Evolutionary conservation across 2,888 invertebrate species (phyloP).

Genomic region (Chrysodeixis includens): DNA sequence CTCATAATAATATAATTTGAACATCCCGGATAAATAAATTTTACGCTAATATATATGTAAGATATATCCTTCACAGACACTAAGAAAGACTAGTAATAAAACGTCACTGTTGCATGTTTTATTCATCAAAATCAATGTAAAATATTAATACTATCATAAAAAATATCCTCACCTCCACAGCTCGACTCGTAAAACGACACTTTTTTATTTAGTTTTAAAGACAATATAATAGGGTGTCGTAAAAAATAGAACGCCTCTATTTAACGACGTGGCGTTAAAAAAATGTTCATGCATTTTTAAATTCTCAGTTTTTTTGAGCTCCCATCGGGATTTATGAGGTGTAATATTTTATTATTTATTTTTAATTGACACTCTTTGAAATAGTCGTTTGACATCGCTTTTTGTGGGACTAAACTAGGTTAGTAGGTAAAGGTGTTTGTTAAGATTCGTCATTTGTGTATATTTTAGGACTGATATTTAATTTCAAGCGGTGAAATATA

Average conservation of each 20-base stretch:
- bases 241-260: slow-evolving; percentile 32
- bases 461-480: too few relatives aligned
- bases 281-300: slow-evolving; percentile 46
- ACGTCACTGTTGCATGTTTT: neutral
- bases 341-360: slow-evolving; percentile 27
- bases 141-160: neutral
- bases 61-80: neutral
- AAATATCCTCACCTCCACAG: slow-evolving; percentile 3
- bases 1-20: neutral
- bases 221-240: slow-evolving; percentile 33
- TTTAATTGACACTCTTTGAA: slow-evolving; percentile 15
- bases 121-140: slow-evolving; percentile 7
- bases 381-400: neutral
- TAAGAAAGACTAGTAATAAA: neutral
- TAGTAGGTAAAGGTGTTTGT: neutral
- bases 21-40: neutral
- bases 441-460: neutral
- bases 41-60: neutral
- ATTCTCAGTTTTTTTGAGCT: slow-evolving; percentile 18
- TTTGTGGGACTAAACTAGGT: neutral
- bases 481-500: too few relatives aligned
- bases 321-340: slow-evolving; percentile 16
- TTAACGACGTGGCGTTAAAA: slow-evolving; percentile 35
- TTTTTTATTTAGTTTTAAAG: slow-evolving; percentile 24
- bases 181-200: slow-evolving; percentile 19